Percentiles rank a stretch among this genome's conserved stretches.
phyloP scores from a whole-genome alignment of 1,140 invertebrate species.

The Conopomorpha cramerella region DNA sequence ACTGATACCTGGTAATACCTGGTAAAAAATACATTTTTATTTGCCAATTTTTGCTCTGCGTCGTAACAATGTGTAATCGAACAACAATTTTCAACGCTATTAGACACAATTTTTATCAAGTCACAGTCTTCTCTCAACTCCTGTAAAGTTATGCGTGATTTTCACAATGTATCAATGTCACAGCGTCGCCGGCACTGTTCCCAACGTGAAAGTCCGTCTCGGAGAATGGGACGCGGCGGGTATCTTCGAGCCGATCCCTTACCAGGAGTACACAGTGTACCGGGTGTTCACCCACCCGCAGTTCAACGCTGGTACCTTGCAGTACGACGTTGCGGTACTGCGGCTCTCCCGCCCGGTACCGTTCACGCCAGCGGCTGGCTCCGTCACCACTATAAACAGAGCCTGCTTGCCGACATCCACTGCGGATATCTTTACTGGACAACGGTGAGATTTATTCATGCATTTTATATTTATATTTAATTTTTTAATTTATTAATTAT shows the following conservation, averaged over 20 bases:
- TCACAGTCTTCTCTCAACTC: no score
- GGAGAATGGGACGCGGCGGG: constrained; percentile 72
- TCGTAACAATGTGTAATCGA: no score
- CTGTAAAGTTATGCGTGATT: no score
- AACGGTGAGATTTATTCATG: constrained; percentile 40
- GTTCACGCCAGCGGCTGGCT: constrained; percentile 39
- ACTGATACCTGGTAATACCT: no score
- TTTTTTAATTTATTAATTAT: no score
- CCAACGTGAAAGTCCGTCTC: constrained; percentile 65
- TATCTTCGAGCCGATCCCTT: constrained; percentile 64
- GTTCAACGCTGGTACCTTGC: constrained; percentile 68
- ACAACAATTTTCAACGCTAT: no score
- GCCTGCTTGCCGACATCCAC: constrained; percentile 67
- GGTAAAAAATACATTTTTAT: no score
- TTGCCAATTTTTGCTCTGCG: no score
- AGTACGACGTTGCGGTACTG: constrained; percentile 73
- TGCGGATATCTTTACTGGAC: constrained; percentile 59
- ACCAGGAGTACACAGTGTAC: constrained; percentile 61
- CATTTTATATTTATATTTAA: background rate
- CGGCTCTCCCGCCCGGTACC: constrained; percentile 63
- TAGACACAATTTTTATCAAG: no score
- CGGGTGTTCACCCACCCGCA: constrained; percentile 67
- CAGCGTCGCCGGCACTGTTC: constrained; percentile 40
- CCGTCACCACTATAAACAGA: constrained; percentile 70
- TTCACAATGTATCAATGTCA: no score